Base-by-base conservation (phyloP, 1,140 invertebrate genomes). In the Drosophila tristis region DNA sequence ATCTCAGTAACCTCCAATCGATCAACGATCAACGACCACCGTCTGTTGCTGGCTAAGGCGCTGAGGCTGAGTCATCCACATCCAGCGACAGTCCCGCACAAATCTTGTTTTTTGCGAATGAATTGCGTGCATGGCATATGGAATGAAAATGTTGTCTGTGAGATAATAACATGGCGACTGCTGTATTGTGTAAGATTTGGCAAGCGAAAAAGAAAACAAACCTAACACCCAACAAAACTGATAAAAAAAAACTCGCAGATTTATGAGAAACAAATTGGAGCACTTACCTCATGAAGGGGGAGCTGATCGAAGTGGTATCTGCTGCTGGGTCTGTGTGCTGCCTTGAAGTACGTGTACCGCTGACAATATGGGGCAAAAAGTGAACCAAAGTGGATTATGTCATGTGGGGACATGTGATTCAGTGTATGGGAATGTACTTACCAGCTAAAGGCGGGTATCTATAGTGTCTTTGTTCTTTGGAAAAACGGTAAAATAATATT, bases 141-240 rank as follows among this genome's bases (percentile, higher is more conserved):
- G 4, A 39, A 39, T 39, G 66, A 70, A 70, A 70, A 71, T 71
- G 67, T 70, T 39, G 11, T 11, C 11, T 13, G 45, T 70, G 67
- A 70, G 65, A 71, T 71, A 70, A 70, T 70, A 64, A 4, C 31
- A 56, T 63, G 44, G 44, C 44, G 51, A 57, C 43, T 15, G 66
- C 49, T 57, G 56, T 49, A 70, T 71, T 70, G 51, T 71, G 65
- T 70, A 71, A 71, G 67, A 70, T 71, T 70, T 71, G 67, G 67
- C 67, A 58, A 71, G 67, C 44, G 20, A 13, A 13, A 39, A 29
- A 35, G 20, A 31, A 57, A 48, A 15, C 35, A 58, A 55, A 70
- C 31, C 51, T 43, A 57, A 29, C 5, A 3, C 31, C 31, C 31
- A 9, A 9, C 31, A 31, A 31, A 43, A 23, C 45, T 70, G 65